Evolutionary conservation across 2,797 vertebrate genomes (phyloP).

Genomic region (Prunella strophiata): DNA sequence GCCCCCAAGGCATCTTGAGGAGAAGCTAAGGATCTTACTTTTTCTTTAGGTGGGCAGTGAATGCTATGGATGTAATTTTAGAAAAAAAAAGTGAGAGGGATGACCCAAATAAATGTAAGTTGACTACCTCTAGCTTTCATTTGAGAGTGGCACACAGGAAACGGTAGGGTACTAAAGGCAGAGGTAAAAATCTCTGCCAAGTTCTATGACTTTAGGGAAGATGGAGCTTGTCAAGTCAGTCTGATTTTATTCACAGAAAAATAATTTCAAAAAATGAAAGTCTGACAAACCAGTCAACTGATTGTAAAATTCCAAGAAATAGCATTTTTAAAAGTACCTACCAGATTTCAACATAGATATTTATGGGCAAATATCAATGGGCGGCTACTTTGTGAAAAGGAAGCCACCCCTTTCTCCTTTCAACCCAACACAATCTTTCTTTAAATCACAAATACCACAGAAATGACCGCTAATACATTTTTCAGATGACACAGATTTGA

Average conservation of each 20-base stretch:
- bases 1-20: neutral
- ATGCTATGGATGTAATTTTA: neutral
- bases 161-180: neutral
- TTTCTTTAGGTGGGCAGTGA: neutral
- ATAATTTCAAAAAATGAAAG: neutral
- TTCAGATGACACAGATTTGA: neutral
- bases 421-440: accelerated
- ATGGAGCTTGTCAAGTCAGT: neutral
- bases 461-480: neutral
- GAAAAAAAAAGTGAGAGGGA: neutral
- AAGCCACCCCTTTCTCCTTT: neutral
- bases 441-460: neutral
- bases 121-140: neutral
- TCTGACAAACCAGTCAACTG: neutral
- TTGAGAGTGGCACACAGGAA: neutral
- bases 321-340: neutral
- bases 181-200: neutral
- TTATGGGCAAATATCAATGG: neutral
- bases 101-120: neutral
- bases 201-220: neutral
- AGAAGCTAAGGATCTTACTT: neutral
- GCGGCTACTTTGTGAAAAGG: neutral
- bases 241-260: neutral
- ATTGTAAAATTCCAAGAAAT: neutral
- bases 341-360: neutral